Percentiles rank a stretch among this genome's conserved stretches.
These are phyloP conservation scores for Heteromurus nitidus DNA, from an alignment of 2,888 invertebrate species.

Conservation along the genomic window DNA sequence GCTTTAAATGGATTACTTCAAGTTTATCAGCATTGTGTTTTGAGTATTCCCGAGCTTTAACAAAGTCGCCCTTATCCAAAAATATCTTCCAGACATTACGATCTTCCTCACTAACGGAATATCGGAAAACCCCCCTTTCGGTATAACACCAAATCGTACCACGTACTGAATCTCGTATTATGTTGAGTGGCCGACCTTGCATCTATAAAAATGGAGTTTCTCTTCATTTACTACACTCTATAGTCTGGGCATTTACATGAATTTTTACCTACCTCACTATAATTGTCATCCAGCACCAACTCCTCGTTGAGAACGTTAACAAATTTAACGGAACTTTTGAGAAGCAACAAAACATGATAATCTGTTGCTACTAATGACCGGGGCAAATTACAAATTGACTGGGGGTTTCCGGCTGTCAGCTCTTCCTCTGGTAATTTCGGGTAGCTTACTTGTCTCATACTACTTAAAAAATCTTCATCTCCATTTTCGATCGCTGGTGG, in stretches of 20 bases:
- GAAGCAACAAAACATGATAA: slow-evolving; percentile 91
- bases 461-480: slow-evolving; percentile 69
- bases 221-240: slow-evolving; percentile 2
- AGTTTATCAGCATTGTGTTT: slow-evolving; percentile 86
- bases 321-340: slow-evolving; percentile 87
- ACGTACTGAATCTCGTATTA: slow-evolving; percentile 86
- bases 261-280: slow-evolving; percentile 77
- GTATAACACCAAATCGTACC: slow-evolving; percentile 90
- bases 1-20: slow-evolving; percentile 89
- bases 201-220: slow-evolving; percentile 19
- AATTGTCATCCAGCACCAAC: slow-evolving; percentile 89
- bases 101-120: slow-evolving; percentile 89
- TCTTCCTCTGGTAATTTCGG: slow-evolving; percentile 59
- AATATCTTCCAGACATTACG: slow-evolving; percentile 93
- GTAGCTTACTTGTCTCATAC: slow-evolving; percentile 68
- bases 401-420: slow-evolving; percentile 25
- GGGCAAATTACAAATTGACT: slow-evolving; percentile 75
- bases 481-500: slow-evolving; percentile 24
- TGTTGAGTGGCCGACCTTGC: slow-evolving; percentile 84
- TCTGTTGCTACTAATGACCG: slow-evolving; percentile 89
- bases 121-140: slow-evolving; percentile 88
- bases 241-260: neutral
- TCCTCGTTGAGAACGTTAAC: slow-evolving; percentile 90
- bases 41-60: slow-evolving; percentile 89
- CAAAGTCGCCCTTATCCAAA: slow-evolving; percentile 88